Conservation (phyloP, 1,140 invertebrate species). For the Scaptomyza hsui region DNA sequence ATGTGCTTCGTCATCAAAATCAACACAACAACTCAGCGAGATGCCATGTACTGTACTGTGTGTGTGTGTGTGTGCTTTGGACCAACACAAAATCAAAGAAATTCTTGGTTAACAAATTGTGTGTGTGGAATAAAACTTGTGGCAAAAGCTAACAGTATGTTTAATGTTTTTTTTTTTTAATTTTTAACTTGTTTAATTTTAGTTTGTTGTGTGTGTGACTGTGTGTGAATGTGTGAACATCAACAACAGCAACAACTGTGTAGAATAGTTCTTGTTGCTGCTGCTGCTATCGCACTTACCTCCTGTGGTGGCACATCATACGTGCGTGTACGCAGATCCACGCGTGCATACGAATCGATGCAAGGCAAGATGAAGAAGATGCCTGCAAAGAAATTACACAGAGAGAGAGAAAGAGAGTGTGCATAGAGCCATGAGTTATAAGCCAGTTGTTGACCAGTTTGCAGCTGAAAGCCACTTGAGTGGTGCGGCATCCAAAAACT, state of each 20-base stretch:
- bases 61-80: constrained; percentile 40
- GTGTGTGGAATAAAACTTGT: constrained; percentile 60
- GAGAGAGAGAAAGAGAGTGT: constrained; percentile 5
- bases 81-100: constrained; percentile 36
- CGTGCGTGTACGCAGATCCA: constrained; percentile 94
- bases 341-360: constrained; percentile 95
- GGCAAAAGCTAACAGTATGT: constrained; percentile 71
- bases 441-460: background rate
- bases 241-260: constrained; percentile 56
- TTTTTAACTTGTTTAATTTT: constrained; percentile 45
- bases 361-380: constrained; percentile 98
- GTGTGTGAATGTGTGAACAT: constrained; percentile 27
- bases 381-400: constrained; percentile 85
- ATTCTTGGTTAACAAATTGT: constrained; percentile 50
- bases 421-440: background rate
- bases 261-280: constrained; percentile 41
- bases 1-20: constrained; percentile 59
- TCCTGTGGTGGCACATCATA: constrained; percentile 98
- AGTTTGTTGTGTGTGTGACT: constrained; percentile 18
- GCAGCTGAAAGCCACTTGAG: constrained; percentile 10
- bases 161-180: constrained; percentile 29
- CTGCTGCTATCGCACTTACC: constrained; percentile 86
- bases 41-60: constrained; percentile 31
- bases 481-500: constrained; percentile 19
- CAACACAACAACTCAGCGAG: constrained; percentile 54